Evolutionary conservation across 2,888 invertebrate genomes (phyloP), one percentile per base, ranked within the genome.

Genomic region (Andrena fulva): DNA sequence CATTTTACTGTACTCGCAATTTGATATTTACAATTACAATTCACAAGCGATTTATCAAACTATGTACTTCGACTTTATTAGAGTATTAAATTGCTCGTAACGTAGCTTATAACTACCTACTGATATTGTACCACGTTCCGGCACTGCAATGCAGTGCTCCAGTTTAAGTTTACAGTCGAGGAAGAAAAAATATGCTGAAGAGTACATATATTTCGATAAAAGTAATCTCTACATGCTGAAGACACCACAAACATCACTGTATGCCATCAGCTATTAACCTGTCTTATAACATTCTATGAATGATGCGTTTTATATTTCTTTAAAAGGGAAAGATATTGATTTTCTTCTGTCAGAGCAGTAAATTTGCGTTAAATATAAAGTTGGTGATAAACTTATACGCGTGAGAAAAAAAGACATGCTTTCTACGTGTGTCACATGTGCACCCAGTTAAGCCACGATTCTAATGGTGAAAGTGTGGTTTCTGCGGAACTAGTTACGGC

Each of bases 401-500:
- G 3, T 29, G 48, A 8, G 10, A 33, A 63, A 31, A 59, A n/a
- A 42, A 48, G 54, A 59, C 12, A 29, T 59, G 12, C 16, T 27
- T 16, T 27, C 29, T 16, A 16, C 27, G 5, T 8, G 8, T 8
- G 16, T 62, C 35, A 24, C 52, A 4, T 3, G 33, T 24, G 24
- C 24, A 10, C 5, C 2, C 29, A 66, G 8, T 27, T 8, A 50
- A 35, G n/a, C 27, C 2, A 54, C 7, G 0, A 72, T 54, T 35
- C 3, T 7, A 20, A 35, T 5, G 24, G 10, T 16, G 29, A 69
- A 59, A 42, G 62, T 24, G 52, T 70, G 69, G 67, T 4, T 16
- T 63, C 24, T 20, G 20, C 52, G 54, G 79, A 48, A 20, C 50
- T 75, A 75, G 60, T 59, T 85, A 70, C 81, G 63, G 27, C 64